Conservation (phyloP, 1,140 invertebrate species). For the Diorhabda carinulata region DNA sequence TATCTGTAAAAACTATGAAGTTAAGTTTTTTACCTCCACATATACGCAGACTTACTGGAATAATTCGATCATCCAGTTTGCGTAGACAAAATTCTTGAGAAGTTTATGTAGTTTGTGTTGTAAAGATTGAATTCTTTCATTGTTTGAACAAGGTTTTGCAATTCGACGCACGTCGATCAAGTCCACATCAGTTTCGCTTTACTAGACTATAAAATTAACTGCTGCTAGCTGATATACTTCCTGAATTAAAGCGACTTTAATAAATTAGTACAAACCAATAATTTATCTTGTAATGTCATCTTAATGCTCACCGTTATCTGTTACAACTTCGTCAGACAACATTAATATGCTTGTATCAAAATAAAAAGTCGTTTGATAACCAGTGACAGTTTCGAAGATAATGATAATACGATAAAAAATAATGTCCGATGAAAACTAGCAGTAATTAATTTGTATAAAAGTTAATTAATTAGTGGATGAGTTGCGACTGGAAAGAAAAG, state of each 20-base stretch:
- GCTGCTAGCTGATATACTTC: background rate
- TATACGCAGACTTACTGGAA: too few species aligned
- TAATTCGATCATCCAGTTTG: too few species aligned
- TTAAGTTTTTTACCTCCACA: too few species aligned
- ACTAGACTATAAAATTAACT: too few species aligned
- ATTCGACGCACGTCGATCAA: too few species aligned
- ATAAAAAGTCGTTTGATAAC: conserved; percentile 3
- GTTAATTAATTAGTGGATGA: conserved; percentile 8
- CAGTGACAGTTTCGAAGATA: conserved; percentile 14
- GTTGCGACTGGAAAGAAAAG: background rate
- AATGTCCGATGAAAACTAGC: conserved; percentile 8
- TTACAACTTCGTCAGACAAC: conserved; percentile 15
- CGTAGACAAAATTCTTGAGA: too few species aligned
- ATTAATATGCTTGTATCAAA: background rate
- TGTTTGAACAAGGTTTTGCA: too few species aligned
- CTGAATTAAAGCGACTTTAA: background rate
- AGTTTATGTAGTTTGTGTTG: too few species aligned
- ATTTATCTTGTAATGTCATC: conserved; percentile 2
- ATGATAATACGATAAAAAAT: conserved; percentile 1
- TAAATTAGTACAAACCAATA: background rate
- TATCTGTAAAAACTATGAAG: too few species aligned
- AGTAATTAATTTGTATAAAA: conserved; percentile 6
- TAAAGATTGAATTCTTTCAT: too few species aligned
- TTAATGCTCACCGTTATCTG: conserved; percentile 11
- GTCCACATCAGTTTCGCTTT: too few species aligned